Evolutionary conservation across 2,113 vertebrate species (phyloP).

Genomic region (Catharus minimus): DNA sequence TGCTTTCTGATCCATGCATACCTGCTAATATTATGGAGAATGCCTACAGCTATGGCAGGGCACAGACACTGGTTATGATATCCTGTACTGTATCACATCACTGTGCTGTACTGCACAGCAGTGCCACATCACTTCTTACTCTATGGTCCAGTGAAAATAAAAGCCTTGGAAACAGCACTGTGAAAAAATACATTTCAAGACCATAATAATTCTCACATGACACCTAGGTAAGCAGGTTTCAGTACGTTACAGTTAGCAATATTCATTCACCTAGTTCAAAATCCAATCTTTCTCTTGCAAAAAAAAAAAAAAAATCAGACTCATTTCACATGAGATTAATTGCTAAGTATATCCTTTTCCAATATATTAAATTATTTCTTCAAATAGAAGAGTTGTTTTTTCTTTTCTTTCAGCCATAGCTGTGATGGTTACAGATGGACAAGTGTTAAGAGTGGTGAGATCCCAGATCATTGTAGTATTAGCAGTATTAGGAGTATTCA

Average conservation of each 20-base stretch:
- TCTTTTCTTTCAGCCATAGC: neutral
- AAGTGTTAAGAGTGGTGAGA: neutral
- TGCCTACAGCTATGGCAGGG: neutral
- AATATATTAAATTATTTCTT: neutral
- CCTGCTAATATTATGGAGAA: neutral
- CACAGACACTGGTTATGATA: neutral
- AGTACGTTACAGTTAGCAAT: neutral
- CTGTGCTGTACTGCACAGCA: neutral
- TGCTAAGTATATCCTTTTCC: neutral
- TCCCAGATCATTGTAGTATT: neutral
- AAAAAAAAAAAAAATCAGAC: neutral
- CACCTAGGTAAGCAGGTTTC: neutral
- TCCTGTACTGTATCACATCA: neutral
- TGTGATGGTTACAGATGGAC: neutral
- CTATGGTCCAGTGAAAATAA: neutral
- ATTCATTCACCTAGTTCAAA: neutral
- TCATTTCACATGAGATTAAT: neutral
- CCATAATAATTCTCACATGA: neutral
- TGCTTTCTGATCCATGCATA: accelerated
- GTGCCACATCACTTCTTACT: neutral
- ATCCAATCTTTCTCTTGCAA: neutral
- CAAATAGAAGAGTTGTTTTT: neutral
- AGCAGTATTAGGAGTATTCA: neutral
- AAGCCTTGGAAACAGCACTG: neutral
- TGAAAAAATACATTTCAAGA: neutral